These are phyloP conservation scores for Cyprinodon diabolis DNA, from an alignment of 2,797 vertebrate species.

Conservation along the genomic window DNA sequence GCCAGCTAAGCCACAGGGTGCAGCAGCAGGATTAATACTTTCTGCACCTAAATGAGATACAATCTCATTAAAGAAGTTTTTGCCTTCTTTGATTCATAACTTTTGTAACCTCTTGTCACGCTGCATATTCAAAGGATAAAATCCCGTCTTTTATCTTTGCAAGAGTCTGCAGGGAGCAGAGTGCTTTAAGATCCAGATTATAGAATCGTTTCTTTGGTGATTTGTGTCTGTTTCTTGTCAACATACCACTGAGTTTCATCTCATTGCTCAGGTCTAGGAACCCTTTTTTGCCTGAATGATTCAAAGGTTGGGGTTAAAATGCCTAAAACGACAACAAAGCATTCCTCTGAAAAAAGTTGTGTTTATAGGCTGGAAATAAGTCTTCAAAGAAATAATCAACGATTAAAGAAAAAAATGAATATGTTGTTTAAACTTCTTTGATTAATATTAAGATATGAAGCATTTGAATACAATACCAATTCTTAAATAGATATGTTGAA, in stretches of 20 bases:
- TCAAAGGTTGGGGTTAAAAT: not conserved
- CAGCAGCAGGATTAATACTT: not conserved
- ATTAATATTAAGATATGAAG: not conserved
- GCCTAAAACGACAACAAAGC: not conserved
- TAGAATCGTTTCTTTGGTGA: not conserved
- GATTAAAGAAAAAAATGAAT: not conserved
- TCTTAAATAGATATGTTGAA: not conserved
- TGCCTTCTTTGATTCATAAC: not conserved
- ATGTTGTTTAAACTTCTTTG: not conserved
- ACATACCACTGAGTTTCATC: not conserved
- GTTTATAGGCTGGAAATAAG: not conserved
- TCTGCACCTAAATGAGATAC: not conserved
- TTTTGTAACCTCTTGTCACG: not conserved
- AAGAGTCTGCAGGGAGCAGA: not conserved
- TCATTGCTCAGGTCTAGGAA: not conserved
- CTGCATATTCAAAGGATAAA: not conserved
- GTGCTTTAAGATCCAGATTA: not conserved
- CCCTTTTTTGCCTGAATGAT: not conserved
- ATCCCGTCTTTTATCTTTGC: not conserved
- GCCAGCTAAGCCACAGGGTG: not conserved
- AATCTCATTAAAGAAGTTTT: not conserved
- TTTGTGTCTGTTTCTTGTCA: not conserved
- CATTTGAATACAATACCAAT: not conserved
- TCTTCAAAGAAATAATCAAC: no score
- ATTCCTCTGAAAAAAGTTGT: not conserved